Evolutionary conservation across 2,888 invertebrate species (phyloP), one percentile per base, ranked within the genome.

Genomic region (Podabrus alpinus): DNA sequence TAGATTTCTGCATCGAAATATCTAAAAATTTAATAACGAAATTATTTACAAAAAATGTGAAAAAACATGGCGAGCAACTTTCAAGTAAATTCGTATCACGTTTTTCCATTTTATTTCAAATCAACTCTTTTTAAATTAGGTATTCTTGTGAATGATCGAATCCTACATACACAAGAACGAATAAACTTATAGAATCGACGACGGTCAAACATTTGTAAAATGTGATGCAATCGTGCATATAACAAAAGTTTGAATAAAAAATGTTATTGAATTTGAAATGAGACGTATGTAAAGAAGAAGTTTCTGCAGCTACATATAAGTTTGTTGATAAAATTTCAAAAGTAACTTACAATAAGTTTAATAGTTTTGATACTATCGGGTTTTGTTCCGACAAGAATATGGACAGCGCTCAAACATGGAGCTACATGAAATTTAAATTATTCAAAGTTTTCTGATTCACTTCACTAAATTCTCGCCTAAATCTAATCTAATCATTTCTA

Each of bases 141-240:
- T 64, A 64, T 64, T 64, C 62, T 64, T 64, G 13, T 64, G 17
- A 21, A 64, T 64, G 19, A 64, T 19, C 17, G 19, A 64, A 19
- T 19, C 7, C 15, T 16, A 16, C 13, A 19, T 61, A 61, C 16
- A 17, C 19, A 19, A 64, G n/a, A 19, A 21, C 11, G 62, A 64
- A 67, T 24, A 24, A 66, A 69, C 64, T 66, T 66, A 17, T 17
- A 67, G 67, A 71, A 61, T 67, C 66, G 71, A 61, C 71, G 60
- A 60, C 25, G 70, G 60, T 66, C 71, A 67, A 61, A 61, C 71
- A 71, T 71, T 71, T 67, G 25, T 71, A 71, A 71, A 71, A 71
- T 67, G 60, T 15, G 25, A 66, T 19, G 59, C 9, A 60, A 15
- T 15, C 71, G 67, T 66, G 71, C 71, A 67, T 60, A n/a, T 25